Evolutionary conservation across 2,113 vertebrate genomes (phyloP), one percentile per base, ranked within the genome.

Genomic region (Leptobrachium leishanense): DNA sequence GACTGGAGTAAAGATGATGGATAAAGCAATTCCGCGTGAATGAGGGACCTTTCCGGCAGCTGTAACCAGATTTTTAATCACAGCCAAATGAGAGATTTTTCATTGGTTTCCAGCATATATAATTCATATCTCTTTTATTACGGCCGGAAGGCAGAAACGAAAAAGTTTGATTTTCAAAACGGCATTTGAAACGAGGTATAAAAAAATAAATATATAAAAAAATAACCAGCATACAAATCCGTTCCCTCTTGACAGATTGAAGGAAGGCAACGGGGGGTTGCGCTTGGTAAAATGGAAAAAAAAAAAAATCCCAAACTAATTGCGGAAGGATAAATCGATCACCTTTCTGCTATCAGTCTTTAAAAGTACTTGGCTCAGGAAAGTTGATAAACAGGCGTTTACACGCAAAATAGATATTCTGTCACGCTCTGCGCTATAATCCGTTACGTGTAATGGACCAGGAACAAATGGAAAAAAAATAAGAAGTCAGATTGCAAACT

Each of bases 111-210:
- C 54, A 9, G 40, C 64, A 81, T 81, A 74, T 81, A 81, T 81
- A 81, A 81, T 81, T 81, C 78, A 81, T 81, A 74, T 68, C 78
- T 59, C 71, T 74, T 81, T 81, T 81, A 81, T 81, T 81, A 81
- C 65, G 54, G 64, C 78, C 13, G 1, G 5, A 31, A 81, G 78
- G 78, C 78, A 42, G 55, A 79, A 31, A 68, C 50, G 3, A 68
- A 69, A 74, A 81, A 81, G 78, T 81, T 81, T 81, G 78, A 81
- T 81, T 81, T 74, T 62, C 64, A 59, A 81, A 74, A 74, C 43
- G 53, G 40, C 78, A 74, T 74, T 81, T 62, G 71, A 62, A 80
- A 63, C 5, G 7, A 20, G 67, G 40, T 40, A 4, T 13, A 20
- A 54, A 43, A 31, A 31, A 31, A 31, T 31, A 31, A 31, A 31